Evolutionary conservation across 2,888 invertebrate genomes (phyloP).

Genomic region (Tenthredo mesomela): DNA sequence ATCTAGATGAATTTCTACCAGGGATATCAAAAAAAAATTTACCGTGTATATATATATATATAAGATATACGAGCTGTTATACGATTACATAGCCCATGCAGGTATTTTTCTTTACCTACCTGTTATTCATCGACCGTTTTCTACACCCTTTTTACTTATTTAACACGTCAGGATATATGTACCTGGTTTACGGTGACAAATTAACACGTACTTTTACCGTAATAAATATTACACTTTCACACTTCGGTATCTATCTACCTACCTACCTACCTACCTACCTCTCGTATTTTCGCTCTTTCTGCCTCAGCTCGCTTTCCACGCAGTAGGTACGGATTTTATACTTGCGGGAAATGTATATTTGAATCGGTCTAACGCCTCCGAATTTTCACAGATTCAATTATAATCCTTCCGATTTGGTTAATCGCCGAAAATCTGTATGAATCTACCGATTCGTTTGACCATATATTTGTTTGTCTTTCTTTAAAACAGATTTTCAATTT

Average conservation of each 20-base stretch:
- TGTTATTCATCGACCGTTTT: background rate
- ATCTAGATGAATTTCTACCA: too few species aligned
- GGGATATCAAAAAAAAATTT: too few species aligned
- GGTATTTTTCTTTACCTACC: background rate
- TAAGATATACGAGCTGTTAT: background rate
- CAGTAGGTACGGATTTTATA: background rate
- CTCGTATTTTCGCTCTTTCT: background rate
- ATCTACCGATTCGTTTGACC: background rate
- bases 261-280: background rate
- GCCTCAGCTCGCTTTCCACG: background rate
- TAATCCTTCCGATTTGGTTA: background rate
- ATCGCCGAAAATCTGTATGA: background rate
- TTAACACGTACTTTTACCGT: background rate
- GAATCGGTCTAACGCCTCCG: background rate
- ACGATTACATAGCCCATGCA: background rate
- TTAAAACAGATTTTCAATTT: background rate
- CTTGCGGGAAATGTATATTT: background rate
- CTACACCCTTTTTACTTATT: background rate
- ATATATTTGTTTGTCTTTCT: background rate
- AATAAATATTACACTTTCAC: conserved; percentile 11
- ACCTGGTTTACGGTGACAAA: background rate
- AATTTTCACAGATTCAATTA: background rate
- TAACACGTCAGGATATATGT: background rate
- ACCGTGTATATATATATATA: too few species aligned
- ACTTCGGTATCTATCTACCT: background rate